Evolutionary conservation across 2,797 vertebrate species (phyloP).

Genomic region (Erethizon dorsatum): DNA sequence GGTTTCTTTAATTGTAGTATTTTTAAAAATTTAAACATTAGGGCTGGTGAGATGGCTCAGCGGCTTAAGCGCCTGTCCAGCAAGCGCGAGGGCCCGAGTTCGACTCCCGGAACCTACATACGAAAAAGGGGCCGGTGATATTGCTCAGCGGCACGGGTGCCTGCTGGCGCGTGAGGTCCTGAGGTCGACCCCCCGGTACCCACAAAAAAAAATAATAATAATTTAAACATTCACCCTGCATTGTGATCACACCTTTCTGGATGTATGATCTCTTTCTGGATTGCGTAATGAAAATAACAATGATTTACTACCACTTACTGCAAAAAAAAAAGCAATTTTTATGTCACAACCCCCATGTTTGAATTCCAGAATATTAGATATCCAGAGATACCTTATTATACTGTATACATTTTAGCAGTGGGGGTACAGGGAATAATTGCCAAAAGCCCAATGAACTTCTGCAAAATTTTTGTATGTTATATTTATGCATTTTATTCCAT

Average conservation of each 20-base stretch:
- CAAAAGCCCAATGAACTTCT: background rate
- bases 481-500: constrained; percentile 8
- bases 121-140: too few species aligned
- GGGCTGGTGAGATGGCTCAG: too few species aligned
- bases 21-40: background rate
- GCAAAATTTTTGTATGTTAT: constrained; percentile 1
- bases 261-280: constrained; percentile 22
- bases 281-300: background rate
- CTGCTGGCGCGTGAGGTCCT: too few species aligned
- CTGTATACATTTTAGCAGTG: background rate
- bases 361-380: background rate
- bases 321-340: background rate
- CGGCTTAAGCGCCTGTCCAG: too few species aligned
- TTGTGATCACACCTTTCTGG: background rate
- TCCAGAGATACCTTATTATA: background rate
- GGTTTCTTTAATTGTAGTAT: background rate
- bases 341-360: background rate
- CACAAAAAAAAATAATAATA: too few species aligned
- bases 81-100: too few species aligned
- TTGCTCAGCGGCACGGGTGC: too few species aligned
- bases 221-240: background rate
- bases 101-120: too few species aligned
- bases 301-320: background rate
- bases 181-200: too few species aligned
- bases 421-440: background rate